Evolutionary conservation across 2,888 invertebrate genomes (phyloP).

Genomic region (Pseudococcus viburni): DNA sequence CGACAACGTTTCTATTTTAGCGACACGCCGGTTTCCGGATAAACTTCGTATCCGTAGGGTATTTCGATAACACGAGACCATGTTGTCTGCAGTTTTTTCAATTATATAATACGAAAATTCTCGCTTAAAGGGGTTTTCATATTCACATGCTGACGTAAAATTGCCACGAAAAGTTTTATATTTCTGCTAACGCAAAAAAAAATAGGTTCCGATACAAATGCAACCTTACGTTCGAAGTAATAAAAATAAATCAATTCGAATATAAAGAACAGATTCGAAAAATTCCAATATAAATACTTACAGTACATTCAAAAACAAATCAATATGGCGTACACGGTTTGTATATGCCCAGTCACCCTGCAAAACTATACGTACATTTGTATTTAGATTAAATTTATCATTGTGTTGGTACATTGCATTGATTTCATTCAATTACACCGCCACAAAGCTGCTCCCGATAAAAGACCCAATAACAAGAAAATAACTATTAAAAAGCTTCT

Average conservation of each 20-base stretch:
- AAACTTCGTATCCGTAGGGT: constrained; percentile 1
- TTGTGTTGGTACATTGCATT: constrained; percentile 13
- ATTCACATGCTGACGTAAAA: constrained; percentile 11
- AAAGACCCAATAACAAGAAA: constrained; percentile 8
- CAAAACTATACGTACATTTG: not conserved
- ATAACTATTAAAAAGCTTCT: constrained; percentile 12
- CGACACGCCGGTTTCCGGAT: constrained; percentile 13
- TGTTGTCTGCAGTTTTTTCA: constrained; percentile 45
- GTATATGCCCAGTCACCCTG: not conserved
- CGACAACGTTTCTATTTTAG: constrained; percentile 34
- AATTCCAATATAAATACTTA: constrained; percentile 6
- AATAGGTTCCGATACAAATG: not conserved
- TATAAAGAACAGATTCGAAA: constrained; percentile 26
- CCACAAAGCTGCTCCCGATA: not conserved
- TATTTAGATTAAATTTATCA: not conserved
- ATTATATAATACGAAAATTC: constrained; percentile 17
- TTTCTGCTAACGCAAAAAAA: not conserved
- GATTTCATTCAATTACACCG: constrained; percentile 23
- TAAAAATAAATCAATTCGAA: constrained; percentile 33
- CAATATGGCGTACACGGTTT: constrained; percentile 12
- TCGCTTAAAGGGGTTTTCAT: constrained; percentile 18
- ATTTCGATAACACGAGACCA: not conserved
- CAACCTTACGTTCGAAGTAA: not conserved
- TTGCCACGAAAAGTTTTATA: not conserved
- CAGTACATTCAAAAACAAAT: not conserved